Percentiles rank a stretch among this genome's conserved stretches.
Evolutionary conservation across 1,140 invertebrate species (phyloP).

Genomic region (Varroa destructor): DNA sequence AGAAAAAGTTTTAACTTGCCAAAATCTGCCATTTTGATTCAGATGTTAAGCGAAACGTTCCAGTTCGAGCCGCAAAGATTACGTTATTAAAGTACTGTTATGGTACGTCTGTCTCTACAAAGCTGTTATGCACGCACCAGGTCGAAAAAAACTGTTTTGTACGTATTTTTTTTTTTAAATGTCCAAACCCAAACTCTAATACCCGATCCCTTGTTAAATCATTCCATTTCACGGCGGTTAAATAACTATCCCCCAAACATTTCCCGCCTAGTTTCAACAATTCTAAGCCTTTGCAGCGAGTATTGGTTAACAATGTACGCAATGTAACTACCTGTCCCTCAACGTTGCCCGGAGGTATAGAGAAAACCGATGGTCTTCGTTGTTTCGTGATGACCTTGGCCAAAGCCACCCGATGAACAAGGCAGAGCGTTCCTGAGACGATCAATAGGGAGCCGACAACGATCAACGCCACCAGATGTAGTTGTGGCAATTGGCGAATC

Average conservation of each 20-base stretch:
- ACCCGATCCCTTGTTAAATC: no score
- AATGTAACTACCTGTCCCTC: conserved; percentile 2
- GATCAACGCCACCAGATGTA: conserved; percentile 18
- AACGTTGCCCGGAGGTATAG: conserved; percentile 3
- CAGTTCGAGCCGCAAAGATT: no score
- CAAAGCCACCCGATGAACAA: conserved; percentile 16
- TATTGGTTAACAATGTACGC: not conserved
- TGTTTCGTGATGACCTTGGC: conserved; percentile 19
- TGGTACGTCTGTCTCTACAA: no score
- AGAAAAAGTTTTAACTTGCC: no score
- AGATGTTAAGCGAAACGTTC: no score
- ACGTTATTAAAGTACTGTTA: no score
- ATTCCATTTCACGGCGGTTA: no score
- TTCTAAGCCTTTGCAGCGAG: not conserved
- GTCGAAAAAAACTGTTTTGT: no score
- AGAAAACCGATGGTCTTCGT: conserved; percentile 11
- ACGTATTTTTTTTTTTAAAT: no score
- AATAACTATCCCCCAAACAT: not conserved
- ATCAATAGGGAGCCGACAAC: conserved; percentile 9
- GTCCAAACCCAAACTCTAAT: no score
- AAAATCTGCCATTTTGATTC: no score
- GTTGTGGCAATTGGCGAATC: conserved; percentile 10
- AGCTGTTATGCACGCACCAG: no score
- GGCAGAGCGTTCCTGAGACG: conserved; percentile 13
- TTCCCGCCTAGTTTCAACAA: not conserved